Percentiles rank a stretch among this genome's conserved stretches.
phyloP scores from a whole-genome alignment of 2,888 invertebrate species.

The Alitta virens region DNA sequence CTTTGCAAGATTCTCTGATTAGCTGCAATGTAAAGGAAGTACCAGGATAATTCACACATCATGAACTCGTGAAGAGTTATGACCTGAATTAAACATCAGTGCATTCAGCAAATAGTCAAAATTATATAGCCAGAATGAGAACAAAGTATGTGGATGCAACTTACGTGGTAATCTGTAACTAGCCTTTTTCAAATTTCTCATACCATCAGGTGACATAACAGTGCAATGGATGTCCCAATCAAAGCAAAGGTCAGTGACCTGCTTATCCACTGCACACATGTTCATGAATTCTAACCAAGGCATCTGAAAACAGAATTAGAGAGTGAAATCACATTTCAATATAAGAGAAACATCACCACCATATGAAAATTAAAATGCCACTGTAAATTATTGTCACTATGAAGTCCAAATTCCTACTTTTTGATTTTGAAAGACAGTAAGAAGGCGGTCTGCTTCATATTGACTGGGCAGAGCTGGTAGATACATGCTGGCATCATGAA shows the following conservation, averaged over 20 bases:
- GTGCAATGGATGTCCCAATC: slow-evolving; percentile 14
- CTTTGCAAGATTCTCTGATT: slow-evolving; percentile 40
- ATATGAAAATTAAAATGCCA: too few relatives aligned
- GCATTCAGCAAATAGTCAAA: too few relatives aligned
- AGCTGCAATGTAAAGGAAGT: slow-evolving; percentile 28
- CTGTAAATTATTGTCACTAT: too few relatives aligned
- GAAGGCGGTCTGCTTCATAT: slow-evolving; percentile 68
- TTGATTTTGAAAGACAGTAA: slow-evolving; percentile 62
- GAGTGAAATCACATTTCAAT: too few relatives aligned
- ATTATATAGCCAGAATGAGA: too few relatives aligned
- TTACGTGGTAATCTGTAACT: too few relatives aligned
- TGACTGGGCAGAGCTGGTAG: slow-evolving; percentile 72
- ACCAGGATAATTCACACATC: too few relatives aligned
- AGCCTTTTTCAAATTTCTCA: too few relatives aligned
- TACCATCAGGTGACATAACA: background rate
- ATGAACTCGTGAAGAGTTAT: too few relatives aligned
- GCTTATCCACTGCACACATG: slow-evolving; percentile 59
- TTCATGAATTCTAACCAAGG: slow-evolving; percentile 72
- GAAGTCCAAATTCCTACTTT: slow-evolving; percentile 30
- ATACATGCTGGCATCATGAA: slow-evolving; percentile 69
- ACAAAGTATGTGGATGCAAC: too few relatives aligned
- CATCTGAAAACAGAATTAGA: slow-evolving; percentile 23
- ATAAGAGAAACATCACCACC: too few relatives aligned
- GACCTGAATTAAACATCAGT: too few relatives aligned
- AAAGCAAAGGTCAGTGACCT: slow-evolving; percentile 3